Conservation (phyloP, 2,888 invertebrate species). For the Limnephilus lunatus region DNA sequence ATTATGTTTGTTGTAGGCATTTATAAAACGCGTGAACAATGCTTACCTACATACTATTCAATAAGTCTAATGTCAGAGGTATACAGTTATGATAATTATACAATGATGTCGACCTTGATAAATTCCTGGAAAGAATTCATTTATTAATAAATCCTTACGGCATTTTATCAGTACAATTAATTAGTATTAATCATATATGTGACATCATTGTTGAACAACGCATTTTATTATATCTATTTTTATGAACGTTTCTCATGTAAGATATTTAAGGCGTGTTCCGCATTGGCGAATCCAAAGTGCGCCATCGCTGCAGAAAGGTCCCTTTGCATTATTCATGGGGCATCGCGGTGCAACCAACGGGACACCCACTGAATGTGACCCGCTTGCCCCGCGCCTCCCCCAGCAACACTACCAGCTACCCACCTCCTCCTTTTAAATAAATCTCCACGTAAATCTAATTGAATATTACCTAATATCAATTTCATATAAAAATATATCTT, state of each 20-base stretch:
- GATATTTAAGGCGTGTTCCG: not conserved
- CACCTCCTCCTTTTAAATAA: not conserved
- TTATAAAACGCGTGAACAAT: not conserved
- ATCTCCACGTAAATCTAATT: not conserved
- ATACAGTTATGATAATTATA: not conserved
- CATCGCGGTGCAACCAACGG: conserved; percentile 25
- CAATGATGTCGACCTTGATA: not conserved
- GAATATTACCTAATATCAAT: not conserved
- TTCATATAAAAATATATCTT: not conserved
- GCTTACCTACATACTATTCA: not conserved
- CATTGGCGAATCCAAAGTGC: not conserved
- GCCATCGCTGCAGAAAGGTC: not conserved
- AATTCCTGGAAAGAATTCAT: not conserved
- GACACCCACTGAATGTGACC: not conserved
- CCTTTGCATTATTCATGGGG: conserved; percentile 43
- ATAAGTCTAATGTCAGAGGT: not conserved
- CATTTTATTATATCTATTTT: not conserved
- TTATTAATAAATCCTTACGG: not conserved
- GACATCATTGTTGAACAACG: not conserved
- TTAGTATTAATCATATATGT: not conserved
- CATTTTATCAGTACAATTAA: not conserved
- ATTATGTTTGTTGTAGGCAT: not conserved
- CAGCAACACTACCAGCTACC: not conserved
- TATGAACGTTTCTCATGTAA: not conserved
- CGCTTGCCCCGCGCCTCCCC: not conserved